These are phyloP conservation scores for Drosophila malerkotliana DNA, from an alignment of 1,140 invertebrate species.

Conservation along the genomic window DNA sequence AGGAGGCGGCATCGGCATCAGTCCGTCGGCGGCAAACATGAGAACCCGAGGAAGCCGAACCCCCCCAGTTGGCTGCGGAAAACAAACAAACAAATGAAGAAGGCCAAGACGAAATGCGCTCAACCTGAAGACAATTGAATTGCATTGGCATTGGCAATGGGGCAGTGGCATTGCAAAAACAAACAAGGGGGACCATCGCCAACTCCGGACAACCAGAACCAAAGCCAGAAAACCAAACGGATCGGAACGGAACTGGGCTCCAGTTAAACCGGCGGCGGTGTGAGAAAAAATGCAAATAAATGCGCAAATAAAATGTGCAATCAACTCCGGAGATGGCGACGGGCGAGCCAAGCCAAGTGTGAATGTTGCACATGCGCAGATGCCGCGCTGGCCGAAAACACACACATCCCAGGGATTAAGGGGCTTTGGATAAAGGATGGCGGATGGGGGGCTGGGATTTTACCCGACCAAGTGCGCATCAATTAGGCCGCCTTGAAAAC, in stretches of 20 bases:
- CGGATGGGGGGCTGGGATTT: background rate
- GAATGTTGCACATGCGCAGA: constrained; percentile 80
- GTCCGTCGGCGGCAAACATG: constrained; percentile 65
- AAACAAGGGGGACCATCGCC: constrained; percentile 28
- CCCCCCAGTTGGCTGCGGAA: constrained; percentile 36
- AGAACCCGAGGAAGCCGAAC: constrained; percentile 51
- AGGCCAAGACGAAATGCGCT: constrained; percentile 54
- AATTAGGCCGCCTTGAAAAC: constrained; percentile 75
- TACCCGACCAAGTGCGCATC: constrained; percentile 66
- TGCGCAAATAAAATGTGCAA: constrained; percentile 82
- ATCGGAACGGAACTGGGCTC: constrained; percentile 6
- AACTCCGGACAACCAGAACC: background rate
- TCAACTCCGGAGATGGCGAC: constrained; percentile 69
- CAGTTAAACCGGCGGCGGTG: constrained; percentile 44
- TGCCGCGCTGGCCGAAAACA: constrained; percentile 18
- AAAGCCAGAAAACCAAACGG: background rate
- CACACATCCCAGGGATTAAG: background rate
- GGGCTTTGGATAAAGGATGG: background rate
- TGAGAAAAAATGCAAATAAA: constrained; percentile 83
- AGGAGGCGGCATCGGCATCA: constrained; percentile 43
- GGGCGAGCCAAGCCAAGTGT: constrained; percentile 65
- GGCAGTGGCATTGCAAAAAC: constrained; percentile 30
- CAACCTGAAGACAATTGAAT: constrained; percentile 74
- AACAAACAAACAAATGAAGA: constrained; percentile 57
- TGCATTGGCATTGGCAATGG: constrained; percentile 52